These are phyloP conservation scores for Aphodius sticticus DNA, from an alignment of 2,888 invertebrate species.

Conservation along the genomic window DNA sequence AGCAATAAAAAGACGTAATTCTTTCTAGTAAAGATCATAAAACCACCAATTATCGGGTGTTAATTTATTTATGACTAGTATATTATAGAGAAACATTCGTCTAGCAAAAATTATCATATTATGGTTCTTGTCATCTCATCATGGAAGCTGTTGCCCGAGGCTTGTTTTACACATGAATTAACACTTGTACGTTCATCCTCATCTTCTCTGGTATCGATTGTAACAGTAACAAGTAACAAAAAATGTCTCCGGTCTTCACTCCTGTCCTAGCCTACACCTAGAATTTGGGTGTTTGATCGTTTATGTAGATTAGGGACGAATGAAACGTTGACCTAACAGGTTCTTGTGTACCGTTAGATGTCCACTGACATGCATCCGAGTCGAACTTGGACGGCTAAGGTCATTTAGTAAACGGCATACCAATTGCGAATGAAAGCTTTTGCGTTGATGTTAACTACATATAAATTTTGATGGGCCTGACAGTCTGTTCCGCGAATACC, in stretches of 20 bases:
- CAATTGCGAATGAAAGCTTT: neutral
- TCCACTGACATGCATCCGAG: neutral
- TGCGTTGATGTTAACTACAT: neutral
- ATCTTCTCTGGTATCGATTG: neutral
- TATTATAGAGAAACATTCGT: too few species aligned
- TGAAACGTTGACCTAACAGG: neutral
- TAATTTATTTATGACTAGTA: too few species aligned
- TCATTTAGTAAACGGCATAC: neutral
- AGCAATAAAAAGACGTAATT: too few species aligned
- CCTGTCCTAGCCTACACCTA: neutral
- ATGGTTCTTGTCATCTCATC: too few species aligned
- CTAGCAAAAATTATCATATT: too few species aligned
- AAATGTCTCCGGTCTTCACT: neutral
- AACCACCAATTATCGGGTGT: too few species aligned
- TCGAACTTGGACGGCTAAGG: neutral
- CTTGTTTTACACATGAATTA: too few species aligned
- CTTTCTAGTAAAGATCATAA: too few species aligned
- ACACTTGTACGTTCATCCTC: neutral
- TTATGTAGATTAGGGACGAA: slow-evolving; percentile 4
- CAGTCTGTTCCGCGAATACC: neutral
- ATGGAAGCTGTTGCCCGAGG: too few species aligned
- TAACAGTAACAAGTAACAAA: neutral
- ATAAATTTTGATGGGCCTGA: neutral
- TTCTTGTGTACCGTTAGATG: neutral
- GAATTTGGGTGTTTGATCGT: neutral